phyloP scores from a whole-genome alignment of 2,797 vertebrate genomes.

The Dryobates pubescens region DNA sequence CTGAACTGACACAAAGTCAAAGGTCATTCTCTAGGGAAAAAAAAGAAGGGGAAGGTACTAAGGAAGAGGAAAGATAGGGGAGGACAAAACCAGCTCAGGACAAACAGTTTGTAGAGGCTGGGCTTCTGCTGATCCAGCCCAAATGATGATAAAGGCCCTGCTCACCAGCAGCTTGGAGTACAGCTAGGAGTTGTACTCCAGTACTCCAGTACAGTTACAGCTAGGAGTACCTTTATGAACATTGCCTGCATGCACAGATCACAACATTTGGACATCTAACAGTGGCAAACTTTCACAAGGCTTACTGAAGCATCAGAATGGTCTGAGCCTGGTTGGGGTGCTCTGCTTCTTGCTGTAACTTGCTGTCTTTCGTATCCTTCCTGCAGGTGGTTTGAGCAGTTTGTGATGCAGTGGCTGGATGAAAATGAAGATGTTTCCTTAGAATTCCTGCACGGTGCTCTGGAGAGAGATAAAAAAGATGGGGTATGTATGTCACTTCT shows the following conservation, averaged over 20 bases:
- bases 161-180: background rate
- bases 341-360: background rate
- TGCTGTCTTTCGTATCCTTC: background rate
- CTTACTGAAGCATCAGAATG: background rate
- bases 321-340: background rate
- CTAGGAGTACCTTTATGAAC: background rate
- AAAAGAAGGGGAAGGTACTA: background rate
- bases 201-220: no score
- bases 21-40: background rate
- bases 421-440: constrained; percentile 98
- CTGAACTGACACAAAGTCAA: background rate
- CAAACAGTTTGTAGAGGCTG: background rate
- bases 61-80: background rate
- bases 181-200: background rate
- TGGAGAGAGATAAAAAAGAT: constrained; percentile 98
- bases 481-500: constrained; percentile 84
- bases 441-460: constrained; percentile 95
- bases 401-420: constrained; percentile 96
- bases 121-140: background rate
- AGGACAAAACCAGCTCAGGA: background rate
- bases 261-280: background rate
- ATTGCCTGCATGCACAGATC: accelerated
- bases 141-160: background rate
- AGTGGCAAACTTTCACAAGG: background rate
- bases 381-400: constrained; percentile 94